phyloP scores from a whole-genome alignment of 1,140 invertebrate species.

The Dendrolimus kikuchii region DNA sequence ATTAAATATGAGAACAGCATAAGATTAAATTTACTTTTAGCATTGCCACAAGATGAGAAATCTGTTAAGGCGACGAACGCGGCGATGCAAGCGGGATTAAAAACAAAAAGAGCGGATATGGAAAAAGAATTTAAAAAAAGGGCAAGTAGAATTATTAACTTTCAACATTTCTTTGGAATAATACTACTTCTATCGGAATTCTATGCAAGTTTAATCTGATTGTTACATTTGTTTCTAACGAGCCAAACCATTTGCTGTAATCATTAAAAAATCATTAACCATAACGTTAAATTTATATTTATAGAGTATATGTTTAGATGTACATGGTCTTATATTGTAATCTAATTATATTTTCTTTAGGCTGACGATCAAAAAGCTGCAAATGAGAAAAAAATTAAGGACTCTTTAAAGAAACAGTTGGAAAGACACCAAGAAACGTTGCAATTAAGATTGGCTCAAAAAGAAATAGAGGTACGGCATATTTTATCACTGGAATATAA shows the following conservation, averaged over 20 bases:
- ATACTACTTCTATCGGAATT: too few relatives aligned
- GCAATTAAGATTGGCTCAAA: conserved; percentile 20
- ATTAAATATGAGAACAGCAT: too few relatives aligned
- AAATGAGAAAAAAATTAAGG: conserved; percentile 31
- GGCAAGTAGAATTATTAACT: conserved; percentile 16
- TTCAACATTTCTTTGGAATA: background rate
- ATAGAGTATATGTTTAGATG: too few relatives aligned
- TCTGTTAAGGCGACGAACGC: conserved; percentile 19
- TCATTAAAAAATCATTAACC: too few relatives aligned
- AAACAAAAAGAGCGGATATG: conserved; percentile 22
- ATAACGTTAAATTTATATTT: too few relatives aligned
- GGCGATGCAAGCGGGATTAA: conserved; percentile 16
- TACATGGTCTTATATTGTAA: background rate
- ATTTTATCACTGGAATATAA: too few relatives aligned
- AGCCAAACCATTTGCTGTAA: too few relatives aligned
- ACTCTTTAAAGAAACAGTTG: conserved; percentile 25
- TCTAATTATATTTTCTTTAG: conserved; percentile 18
- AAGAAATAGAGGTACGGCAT: conserved; percentile 32
- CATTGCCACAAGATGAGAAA: conserved; percentile 21
- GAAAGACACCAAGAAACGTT: conserved; percentile 32
- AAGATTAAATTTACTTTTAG: conserved; percentile 9
- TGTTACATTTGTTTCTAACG: too few relatives aligned
- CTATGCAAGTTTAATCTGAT: too few relatives aligned
- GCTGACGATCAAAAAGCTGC: conserved; percentile 21
- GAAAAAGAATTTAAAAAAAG: conserved; percentile 32